phyloP scores from a whole-genome alignment of 92 coral and sea anemone species.

The Virgularia gustaviana region DNA sequence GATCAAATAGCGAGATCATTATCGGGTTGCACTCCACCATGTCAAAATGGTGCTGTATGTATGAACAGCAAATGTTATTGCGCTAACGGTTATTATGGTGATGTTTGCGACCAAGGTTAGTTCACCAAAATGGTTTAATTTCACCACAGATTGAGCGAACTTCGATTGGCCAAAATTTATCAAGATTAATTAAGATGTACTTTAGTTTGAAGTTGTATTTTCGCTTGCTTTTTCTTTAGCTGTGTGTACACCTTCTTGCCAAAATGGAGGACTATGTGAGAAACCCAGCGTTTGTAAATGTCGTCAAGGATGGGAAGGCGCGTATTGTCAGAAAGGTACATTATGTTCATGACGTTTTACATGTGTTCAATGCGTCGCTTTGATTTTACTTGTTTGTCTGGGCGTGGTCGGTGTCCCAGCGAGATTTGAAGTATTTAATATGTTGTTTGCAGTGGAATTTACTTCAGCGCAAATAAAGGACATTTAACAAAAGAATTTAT shows the following conservation, averaged over 20 bases:
- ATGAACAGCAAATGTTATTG: neutral
- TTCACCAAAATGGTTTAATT: no score
- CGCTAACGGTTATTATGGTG: neutral
- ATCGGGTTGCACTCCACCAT: neutral
- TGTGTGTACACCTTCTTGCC: conserved; percentile 54
- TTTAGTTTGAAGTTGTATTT: no score
- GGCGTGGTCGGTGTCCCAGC: no score
- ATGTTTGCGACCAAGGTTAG: neutral
- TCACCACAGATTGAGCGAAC: no score
- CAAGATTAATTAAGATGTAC: no score
- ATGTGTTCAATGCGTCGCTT: neutral
- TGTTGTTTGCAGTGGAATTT: no score
- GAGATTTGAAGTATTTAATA: no score
- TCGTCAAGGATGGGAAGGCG: conserved; percentile 50
- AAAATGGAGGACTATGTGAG: conserved; percentile 54
- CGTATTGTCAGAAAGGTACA: conserved; percentile 46
- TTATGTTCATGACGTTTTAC: neutral
- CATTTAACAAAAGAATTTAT: no score
- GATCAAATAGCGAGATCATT: no score
- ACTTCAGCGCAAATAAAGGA: no score
- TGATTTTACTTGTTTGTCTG: no score
- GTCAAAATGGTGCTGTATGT: neutral
- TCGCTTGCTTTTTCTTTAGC: conserved; percentile 47
- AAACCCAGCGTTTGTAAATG: conserved; percentile 61
- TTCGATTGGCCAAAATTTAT: no score